phyloP scores from a whole-genome alignment of 1,140 invertebrate species.

The Intoshia linei region DNA sequence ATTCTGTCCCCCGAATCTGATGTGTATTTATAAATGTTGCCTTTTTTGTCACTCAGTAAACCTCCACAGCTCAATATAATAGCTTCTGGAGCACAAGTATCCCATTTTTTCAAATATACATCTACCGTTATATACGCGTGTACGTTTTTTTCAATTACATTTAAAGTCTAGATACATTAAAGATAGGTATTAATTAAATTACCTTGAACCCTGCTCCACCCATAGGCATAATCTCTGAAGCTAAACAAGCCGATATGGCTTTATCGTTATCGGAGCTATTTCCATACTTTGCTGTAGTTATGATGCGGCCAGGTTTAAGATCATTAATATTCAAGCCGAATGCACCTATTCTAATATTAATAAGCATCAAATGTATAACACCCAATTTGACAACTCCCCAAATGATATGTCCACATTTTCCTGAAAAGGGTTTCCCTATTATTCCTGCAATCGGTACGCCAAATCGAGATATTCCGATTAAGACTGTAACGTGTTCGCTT shows the following conservation, averaged over 20 bases:
- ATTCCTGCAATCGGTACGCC: constrained; percentile 57
- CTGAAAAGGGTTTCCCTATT: constrained; percentile 71
- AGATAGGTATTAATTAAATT: constrained; percentile 4
- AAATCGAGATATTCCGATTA: constrained; percentile 62
- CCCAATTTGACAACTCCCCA: constrained; percentile 65
- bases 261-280: constrained; percentile 46
- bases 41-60: constrained; percentile 36
- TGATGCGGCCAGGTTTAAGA: constrained; percentile 31
- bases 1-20: no score
- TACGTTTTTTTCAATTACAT: constrained; percentile 61
- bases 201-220: constrained; percentile 88
- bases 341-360: constrained; percentile 9
- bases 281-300: constrained; percentile 65
- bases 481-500: constrained; percentile 74
- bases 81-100: constrained; percentile 82
- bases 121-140: constrained; percentile 83
- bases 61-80: constrained; percentile 35
- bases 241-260: constrained; percentile 44
- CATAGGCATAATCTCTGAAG: constrained; percentile 47
- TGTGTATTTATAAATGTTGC: constrained; percentile 15
- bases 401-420: constrained; percentile 41
- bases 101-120: constrained; percentile 78
- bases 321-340: constrained; percentile 34
- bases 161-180: constrained; percentile 32
- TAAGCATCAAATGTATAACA: constrained; percentile 8